These are phyloP conservation scores for Dendropsophus ebraccatus DNA, from an alignment of 2,113 vertebrate genomes.

Conservation along the genomic window DNA sequence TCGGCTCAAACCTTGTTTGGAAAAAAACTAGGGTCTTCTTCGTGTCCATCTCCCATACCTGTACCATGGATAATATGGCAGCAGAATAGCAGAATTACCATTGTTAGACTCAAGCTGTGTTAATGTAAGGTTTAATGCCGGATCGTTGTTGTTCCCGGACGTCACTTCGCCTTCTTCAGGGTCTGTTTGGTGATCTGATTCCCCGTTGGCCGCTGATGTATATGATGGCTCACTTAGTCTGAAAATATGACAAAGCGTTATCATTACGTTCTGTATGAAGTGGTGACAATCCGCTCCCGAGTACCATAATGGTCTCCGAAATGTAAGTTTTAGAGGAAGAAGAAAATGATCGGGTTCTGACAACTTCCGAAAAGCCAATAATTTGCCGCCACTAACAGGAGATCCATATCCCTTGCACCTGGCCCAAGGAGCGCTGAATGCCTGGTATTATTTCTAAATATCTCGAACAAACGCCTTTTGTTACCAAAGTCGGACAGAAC, in stretches of 20 bases:
- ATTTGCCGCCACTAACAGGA: not conserved
- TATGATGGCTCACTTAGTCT: not conserved
- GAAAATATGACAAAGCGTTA: not conserved
- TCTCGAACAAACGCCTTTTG: not conserved
- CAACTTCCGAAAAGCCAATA: not conserved
- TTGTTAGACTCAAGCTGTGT: not conserved
- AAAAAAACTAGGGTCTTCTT: no score
- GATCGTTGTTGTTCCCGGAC: not conserved
- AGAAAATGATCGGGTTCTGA: not conserved
- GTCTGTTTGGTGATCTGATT: not conserved
- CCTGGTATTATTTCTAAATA: not conserved
- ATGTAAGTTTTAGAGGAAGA: not conserved
- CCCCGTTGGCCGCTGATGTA: no score
- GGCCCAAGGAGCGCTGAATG: not conserved
- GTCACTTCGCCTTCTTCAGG: not conserved
- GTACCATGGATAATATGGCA: not conserved
- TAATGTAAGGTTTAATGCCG: not conserved
- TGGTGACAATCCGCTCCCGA: no score
- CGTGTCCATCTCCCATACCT: no score
- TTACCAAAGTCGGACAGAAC: no score
- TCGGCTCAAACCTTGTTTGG: no score
- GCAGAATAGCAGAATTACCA: not conserved
- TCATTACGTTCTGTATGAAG: not conserved
- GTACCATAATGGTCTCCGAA: not conserved
- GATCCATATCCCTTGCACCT: not conserved